A percentile compares a stretch with the other conserved stretches of the same genome.
phyloP scores from a whole-genome alignment of 2,797 vertebrate species.

The Mus spretus region DNA sequence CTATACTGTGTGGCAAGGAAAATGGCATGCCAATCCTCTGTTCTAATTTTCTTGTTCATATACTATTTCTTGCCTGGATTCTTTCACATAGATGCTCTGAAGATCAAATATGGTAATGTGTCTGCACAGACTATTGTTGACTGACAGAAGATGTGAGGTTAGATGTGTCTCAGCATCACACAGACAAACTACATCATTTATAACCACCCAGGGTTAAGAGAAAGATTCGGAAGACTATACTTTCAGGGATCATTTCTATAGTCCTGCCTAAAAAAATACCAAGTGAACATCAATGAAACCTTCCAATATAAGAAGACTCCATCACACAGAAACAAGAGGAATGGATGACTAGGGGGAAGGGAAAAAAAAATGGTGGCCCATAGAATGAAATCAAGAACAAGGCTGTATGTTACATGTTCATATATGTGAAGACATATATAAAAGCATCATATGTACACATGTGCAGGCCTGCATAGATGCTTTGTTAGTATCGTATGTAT shows the following conservation, averaged over 20 bases:
- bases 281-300: background rate
- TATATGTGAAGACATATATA: background rate
- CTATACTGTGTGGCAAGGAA: background rate
- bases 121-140: background rate
- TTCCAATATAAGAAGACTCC: background rate
- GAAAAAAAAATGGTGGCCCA: background rate
- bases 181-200: background rate
- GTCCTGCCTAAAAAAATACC: background rate
- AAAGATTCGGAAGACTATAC: no score
- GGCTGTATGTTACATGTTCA: background rate
- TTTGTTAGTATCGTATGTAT: no score
- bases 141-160: background rate
- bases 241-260: no score
- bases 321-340: background rate
- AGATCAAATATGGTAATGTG: background rate
- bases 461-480: background rate
- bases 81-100: background rate
- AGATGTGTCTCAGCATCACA: background rate
- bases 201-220: background rate
- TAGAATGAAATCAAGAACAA: background rate
- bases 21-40: background rate
- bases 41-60: background rate
- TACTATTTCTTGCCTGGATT: background rate
- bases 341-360: background rate
- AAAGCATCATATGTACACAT: background rate